Conservation (phyloP, 2,113 vertebrate genomes). For the Scolopax mira region DNA sequence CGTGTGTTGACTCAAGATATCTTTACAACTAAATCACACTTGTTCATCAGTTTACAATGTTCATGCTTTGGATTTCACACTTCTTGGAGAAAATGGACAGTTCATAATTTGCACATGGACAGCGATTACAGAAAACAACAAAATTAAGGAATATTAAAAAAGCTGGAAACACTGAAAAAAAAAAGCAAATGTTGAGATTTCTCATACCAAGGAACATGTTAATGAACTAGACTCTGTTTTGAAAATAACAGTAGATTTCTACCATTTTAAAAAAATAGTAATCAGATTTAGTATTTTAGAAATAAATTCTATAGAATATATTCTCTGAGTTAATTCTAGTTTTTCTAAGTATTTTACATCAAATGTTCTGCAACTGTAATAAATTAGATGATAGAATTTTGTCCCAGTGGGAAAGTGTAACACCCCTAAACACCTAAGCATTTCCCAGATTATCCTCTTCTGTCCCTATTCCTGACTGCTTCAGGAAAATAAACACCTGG, state of each 20-base stretch:
- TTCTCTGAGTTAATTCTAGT: constrained; percentile 48
- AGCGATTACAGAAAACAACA: neutral
- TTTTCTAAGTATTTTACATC: constrained; percentile 51
- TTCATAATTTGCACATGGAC: neutral
- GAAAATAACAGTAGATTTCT: constrained; percentile 38
- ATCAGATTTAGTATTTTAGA: constrained; percentile 54
- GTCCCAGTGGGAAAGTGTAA: neutral
- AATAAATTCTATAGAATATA: constrained; percentile 65
- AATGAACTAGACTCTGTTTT: constrained; percentile 34
- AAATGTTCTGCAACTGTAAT: neutral
- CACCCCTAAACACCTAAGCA: neutral
- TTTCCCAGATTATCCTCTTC: neutral
- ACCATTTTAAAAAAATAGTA: constrained; percentile 60
- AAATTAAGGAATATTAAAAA: neutral
- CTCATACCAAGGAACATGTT: neutral
- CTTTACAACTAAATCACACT: neutral
- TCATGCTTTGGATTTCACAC: neutral
- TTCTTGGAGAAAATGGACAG: neutral
- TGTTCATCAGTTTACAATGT: neutral
- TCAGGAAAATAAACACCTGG: neutral
- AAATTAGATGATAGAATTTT: neutral
- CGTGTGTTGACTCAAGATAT: neutral
- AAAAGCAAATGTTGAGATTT: neutral
- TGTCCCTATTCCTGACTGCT: neutral
- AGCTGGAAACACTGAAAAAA: neutral